Conservation (phyloP, 2,113 vertebrate genomes). For the Rhegmatorhina hoffmannsi region DNA sequence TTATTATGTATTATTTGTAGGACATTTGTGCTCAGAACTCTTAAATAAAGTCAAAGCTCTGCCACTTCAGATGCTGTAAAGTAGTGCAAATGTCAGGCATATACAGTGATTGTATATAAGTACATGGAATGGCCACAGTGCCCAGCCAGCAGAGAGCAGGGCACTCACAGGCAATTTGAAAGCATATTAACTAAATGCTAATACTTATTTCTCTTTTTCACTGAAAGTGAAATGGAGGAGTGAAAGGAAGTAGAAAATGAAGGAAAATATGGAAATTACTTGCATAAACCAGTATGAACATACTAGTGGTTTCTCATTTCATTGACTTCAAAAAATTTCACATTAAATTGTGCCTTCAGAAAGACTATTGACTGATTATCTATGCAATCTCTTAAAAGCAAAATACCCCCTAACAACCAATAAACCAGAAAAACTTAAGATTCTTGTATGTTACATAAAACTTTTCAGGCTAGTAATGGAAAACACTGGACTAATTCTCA, state of each 20-base stretch:
- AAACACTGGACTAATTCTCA: not conserved
- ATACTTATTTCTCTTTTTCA: not conserved
- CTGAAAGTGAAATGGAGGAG: not conserved
- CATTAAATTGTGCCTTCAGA: not conserved
- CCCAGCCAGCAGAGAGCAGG: not conserved
- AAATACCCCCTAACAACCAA: accelerated
- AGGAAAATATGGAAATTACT: not conserved
- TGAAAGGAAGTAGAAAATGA: not conserved
- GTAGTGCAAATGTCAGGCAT: not conserved
- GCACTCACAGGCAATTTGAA: not conserved
- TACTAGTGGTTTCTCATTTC: not conserved
- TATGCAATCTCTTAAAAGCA: not conserved
- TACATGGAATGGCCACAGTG: no score
- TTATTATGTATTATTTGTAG: not conserved
- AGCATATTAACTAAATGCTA: not conserved
- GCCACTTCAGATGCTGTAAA: not conserved
- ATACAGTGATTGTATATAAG: not conserved
- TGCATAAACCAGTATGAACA: not conserved
- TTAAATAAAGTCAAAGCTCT: not conserved
- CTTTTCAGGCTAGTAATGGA: not conserved
- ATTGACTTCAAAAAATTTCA: not conserved
- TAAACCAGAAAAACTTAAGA: not conserved
- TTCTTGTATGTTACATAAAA: not conserved
- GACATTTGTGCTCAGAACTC: not conserved
- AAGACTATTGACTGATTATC: not conserved